Base-by-base conservation (phyloP, 1,140 invertebrate genomes). In the Pseudomyrmex pallidus region DNA sequence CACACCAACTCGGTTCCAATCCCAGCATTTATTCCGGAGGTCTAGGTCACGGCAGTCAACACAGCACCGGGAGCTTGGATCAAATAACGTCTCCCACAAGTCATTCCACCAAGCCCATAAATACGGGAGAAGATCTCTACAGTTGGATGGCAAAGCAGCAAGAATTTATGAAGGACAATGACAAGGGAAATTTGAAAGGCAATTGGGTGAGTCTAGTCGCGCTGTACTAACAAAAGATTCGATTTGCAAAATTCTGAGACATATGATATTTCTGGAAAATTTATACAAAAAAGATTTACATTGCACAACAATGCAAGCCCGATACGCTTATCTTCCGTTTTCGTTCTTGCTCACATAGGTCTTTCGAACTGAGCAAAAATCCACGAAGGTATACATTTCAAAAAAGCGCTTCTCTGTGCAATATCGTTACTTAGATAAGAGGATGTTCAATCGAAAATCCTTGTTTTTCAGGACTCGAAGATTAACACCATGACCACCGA, bases 71-170 rank as follows among this genome's bases (percentile, higher is more conserved):
- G 2, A 94, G 94, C 77, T 87, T 95, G 50, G 94, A 95, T 66
- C 91, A 93, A 70, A 83, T 94, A 1, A 93, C 90, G 10, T 93
- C 93, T 17, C 92, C 94, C 9, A 92, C 92, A 2, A 91, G 89
- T 85, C 89, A 94, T 61, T 90, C 92, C 0, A 91, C 85, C 22
- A 91, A 93, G 66, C 90, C 91, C 0, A 72, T 92, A 4, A 94
- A 92, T 85, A 88, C 95, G 7, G 96, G 96, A n/a, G 97, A 98
- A 92, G 97, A 98, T 94, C 94, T 99, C 52, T 99, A 99, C 91
- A 97, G 97, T 83, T 99, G 98, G 98, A 99, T 99, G 98, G 97
- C 97, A 0, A 97, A 98, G 90, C 98, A 99, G 88, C 97, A 98
- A 91, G 96, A 96, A 84, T 96, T 95, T 84, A 95, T 94, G 22